Evolutionary conservation across 2,113 vertebrate genomes (phyloP).

Genomic region (Nanorana parkeri): DNA sequence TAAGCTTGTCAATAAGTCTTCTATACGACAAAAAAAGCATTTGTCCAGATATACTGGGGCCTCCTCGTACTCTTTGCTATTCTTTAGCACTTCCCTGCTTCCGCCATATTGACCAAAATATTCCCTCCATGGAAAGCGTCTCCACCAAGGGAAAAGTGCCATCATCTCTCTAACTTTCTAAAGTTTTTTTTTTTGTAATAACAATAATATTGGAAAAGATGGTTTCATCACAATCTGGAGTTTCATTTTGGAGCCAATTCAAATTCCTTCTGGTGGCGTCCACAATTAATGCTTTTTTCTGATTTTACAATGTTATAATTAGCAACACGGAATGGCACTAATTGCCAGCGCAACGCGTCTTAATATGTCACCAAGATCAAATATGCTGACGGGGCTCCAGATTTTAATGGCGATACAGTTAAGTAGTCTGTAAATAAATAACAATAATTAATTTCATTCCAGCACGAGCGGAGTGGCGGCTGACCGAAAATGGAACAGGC

Average conservation of each 20-base stretch:
- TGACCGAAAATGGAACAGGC: conserved; percentile 20
- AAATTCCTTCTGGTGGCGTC: conserved; percentile 21
- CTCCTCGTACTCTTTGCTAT: background rate
- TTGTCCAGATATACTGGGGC: too few species aligned
- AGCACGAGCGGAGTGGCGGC: background rate
- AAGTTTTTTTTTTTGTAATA: background rate
- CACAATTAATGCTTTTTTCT: conserved; percentile 53
- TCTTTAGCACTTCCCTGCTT: too few species aligned
- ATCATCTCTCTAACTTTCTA: conserved; percentile 10
- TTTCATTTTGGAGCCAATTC: conserved; percentile 41
- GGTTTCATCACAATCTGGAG: conserved; percentile 43
- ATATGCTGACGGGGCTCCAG: conserved; percentile 31
- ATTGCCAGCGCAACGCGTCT: conserved; percentile 45
- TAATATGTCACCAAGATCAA: conserved; percentile 51
- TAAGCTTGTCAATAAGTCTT: too few species aligned
- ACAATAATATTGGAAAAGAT: conserved; percentile 7
- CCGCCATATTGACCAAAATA: background rate
- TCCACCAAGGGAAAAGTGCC: conserved; percentile 9
- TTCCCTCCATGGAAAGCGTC: background rate
- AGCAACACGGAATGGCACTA: conserved; percentile 14
- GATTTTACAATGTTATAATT: conserved; percentile 53
- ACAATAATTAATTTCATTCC: conserved; percentile 39
- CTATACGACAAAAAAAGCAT: too few species aligned
- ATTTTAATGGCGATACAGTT: conserved; percentile 43
- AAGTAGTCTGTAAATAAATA: conserved; percentile 45